Percentiles rank a stretch among this genome's conserved stretches.
Conservation (phyloP, 2,888 invertebrate genomes). For the Rhogogaster chlorosoma region DNA sequence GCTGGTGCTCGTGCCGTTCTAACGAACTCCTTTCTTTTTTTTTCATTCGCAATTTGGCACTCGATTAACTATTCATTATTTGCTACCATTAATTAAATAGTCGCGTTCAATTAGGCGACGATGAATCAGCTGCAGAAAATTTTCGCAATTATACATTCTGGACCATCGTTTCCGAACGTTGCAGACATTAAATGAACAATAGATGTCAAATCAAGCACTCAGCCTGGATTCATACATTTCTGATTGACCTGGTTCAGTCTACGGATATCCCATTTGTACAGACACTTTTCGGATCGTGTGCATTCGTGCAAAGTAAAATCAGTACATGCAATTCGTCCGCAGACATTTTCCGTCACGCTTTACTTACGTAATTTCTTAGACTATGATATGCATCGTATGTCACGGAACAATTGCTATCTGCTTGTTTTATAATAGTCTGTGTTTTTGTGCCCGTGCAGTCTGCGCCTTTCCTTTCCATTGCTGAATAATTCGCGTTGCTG, state of each 20-base stretch:
- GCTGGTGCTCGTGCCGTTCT: background rate
- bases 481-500: conserved; percentile 3
- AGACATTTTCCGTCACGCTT: background rate
- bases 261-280: background rate
- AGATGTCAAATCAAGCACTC: conserved; percentile 2
- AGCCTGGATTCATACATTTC: background rate
- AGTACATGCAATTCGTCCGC: background rate
- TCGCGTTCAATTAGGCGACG: background rate
- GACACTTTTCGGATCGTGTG: background rate
- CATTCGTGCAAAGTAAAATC: background rate
- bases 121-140: background rate
- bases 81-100: background rate
- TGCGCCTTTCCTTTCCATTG: conserved; percentile 28
- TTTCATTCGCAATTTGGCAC: background rate
- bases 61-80: background rate
- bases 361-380: background rate
- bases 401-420: conserved; percentile 20
- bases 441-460: background rate
- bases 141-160: background rate
- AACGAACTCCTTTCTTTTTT: background rate
- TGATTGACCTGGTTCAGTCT: background rate
- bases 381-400: conserved; percentile 2
- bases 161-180: background rate
- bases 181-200: background rate
- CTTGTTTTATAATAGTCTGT: background rate